Evolutionary conservation across 2,797 vertebrate genomes (phyloP).

Genomic region (Streptopelia turtur): DNA sequence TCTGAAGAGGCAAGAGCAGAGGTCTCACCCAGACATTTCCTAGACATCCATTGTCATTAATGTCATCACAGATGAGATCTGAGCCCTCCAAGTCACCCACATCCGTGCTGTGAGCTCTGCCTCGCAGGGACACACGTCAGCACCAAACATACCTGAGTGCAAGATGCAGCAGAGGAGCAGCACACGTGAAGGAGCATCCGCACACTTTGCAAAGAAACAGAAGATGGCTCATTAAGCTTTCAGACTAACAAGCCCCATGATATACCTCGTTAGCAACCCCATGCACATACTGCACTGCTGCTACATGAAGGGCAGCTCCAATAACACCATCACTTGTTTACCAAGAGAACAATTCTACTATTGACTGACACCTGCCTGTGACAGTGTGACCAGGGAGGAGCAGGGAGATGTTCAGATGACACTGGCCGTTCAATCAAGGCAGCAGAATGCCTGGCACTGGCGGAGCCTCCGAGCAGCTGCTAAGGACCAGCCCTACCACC

Average conservation of each 20-base stretch:
- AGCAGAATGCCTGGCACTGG: slow-evolving; percentile 48
- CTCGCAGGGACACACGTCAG: not conserved
- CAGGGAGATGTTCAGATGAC: not conserved
- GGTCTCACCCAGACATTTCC: not conserved
- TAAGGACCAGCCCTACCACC: not conserved
- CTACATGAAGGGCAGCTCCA: not conserved
- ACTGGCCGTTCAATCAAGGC: not conserved
- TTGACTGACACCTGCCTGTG: slow-evolving; percentile 56
- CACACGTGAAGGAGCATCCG: not conserved
- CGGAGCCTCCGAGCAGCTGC: slow-evolving; percentile 44
- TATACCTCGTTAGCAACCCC: not conserved
- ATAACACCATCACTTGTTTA: slow-evolving; percentile 47
- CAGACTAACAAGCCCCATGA: not conserved
- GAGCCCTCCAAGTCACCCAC: not conserved
- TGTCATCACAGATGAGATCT: not conserved
- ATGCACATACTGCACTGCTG: not conserved
- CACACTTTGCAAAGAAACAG: not conserved
- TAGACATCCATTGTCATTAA: not conserved
- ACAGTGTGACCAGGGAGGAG: not conserved
- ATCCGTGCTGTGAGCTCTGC: no score
- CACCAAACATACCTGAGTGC: accelerated
- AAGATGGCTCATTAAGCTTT: not conserved
- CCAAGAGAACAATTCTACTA: slow-evolving; percentile 43
- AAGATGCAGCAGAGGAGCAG: not conserved
- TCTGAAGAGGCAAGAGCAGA: not conserved